Evolutionary conservation across 2,113 vertebrate genomes (phyloP), one percentile per base, ranked within the genome.

Genomic region (Thamnophis sirtalis): DNA sequence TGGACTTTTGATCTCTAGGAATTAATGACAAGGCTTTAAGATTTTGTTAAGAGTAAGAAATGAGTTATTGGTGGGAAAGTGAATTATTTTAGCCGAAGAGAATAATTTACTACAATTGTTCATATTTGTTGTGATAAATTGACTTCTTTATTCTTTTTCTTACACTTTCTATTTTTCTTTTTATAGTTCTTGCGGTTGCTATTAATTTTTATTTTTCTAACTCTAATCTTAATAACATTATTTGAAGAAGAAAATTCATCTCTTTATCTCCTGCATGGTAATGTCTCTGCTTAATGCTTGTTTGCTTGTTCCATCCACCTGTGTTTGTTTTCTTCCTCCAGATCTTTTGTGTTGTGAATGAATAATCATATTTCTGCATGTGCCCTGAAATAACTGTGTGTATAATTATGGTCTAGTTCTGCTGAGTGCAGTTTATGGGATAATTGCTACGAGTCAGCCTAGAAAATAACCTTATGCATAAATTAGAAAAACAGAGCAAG

Each of bases 261-360:
- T 21, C 73, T 43, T 80, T 43, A 11, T 5, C 43, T 17, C 89
- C 26, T 51, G 13, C 50, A 49, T 22, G 54, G 38, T 58, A 33
- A 28, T 4, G 26, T 51, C 28, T 50, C 28, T 8, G 38, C 21
- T 22, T 43, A 24, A 0, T 51, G 50, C 53, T 51, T 3, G 0
- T 2, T 0, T 21, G 6, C 17, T 24, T 63, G 49, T 54, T 22
- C 0, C 0, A 4, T 22, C 54, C 0, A 15, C 48, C 84, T 89
- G 54, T 0, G 5, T 4, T 13, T 26, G 48, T 38, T 11, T 86
- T 8, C 9, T 68, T 13, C 1, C 33, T 58, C 0, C 24, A 0
- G 0, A 26, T 4, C 73, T 55, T 87, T 33, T 87, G 38, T 28
- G 19, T 21, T 86, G 87, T 1, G 60, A 68, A 48, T 0, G 0